A percentile compares a stretch with the other conserved stretches of the same genome.
Evolutionary conservation across 2,888 invertebrate genomes (phyloP).

Genomic region (Taphrorychus bicolor): DNA sequence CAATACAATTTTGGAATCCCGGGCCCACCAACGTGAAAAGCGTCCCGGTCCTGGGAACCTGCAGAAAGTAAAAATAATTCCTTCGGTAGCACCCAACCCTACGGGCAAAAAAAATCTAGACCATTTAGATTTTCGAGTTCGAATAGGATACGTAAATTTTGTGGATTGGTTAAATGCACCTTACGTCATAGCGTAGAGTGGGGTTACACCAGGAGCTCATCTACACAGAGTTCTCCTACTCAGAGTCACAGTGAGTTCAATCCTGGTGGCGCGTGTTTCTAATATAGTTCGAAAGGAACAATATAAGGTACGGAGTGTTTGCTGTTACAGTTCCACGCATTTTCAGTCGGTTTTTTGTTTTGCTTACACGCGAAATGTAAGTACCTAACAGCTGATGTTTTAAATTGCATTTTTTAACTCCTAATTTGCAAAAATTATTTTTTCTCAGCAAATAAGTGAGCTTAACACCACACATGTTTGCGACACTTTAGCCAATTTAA

Average conservation of each 20-base stretch:
- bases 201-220: conserved; percentile 54
- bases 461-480: no score
- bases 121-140: conserved; percentile 36
- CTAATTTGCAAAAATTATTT: no score
- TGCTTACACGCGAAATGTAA: conserved; percentile 6
- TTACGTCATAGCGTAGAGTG: conserved; percentile 55
- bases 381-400: no score
- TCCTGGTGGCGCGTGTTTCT: conserved; percentile 56
- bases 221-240: conserved; percentile 50
- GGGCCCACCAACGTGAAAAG: not conserved
- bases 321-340: conserved; percentile 15
- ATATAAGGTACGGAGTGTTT: conserved; percentile 35
- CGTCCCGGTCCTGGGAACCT: not conserved
- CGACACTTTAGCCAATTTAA: not conserved
- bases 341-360: conserved; percentile 17
- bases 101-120: conserved; percentile 14
- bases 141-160: conserved; percentile 46
- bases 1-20: conserved; percentile 22
- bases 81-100: conserved; percentile 8
- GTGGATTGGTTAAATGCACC: conserved; percentile 54
- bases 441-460: no score
- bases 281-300: conserved; percentile 23
- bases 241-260: conserved; percentile 55
- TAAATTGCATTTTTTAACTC: not conserved
- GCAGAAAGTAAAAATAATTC: conserved; percentile 29